Conservation (phyloP, 2,113 vertebrate species). For the Actenoides hombroni region DNA sequence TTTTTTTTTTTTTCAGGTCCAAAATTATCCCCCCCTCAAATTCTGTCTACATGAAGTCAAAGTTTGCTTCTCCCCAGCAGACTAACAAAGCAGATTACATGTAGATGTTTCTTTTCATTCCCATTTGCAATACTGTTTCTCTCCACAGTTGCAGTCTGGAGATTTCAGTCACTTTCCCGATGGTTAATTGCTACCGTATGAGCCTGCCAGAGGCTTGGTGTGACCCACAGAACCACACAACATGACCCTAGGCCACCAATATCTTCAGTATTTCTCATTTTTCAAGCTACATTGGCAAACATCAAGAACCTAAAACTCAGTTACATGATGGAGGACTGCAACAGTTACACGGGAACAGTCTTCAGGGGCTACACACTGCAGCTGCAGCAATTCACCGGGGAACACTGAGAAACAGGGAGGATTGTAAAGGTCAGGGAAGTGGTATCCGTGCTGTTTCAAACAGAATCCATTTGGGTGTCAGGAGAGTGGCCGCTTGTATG, state of each 20-base stretch:
- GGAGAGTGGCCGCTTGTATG: neutral
- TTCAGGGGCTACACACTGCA: neutral
- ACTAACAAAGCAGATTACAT: neutral
- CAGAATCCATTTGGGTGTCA: neutral
- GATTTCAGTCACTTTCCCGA: neutral
- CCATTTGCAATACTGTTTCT: neutral
- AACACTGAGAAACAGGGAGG: neutral
- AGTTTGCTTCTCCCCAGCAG: neutral
- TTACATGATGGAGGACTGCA: neutral
- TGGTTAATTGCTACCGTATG: neutral
- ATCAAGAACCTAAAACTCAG: neutral
- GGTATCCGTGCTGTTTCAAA: no score
- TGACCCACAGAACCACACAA: neutral
- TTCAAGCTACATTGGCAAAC: neutral
- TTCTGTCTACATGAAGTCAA: conserved; percentile 5
- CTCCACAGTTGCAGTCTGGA: neutral
- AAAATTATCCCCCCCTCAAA: neutral
- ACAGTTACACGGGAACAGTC: neutral
- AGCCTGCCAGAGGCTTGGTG: neutral
- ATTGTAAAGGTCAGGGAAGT: neutral
- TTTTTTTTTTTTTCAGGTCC: neutral
- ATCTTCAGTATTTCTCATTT: neutral
- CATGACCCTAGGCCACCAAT: neutral
- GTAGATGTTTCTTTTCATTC: neutral
- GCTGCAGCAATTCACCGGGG: neutral